A percentile compares a stretch with the other conserved stretches of the same genome.
phyloP scores from a whole-genome alignment of 2,797 vertebrate species.

The Bovichtus diacanthus region DNA sequence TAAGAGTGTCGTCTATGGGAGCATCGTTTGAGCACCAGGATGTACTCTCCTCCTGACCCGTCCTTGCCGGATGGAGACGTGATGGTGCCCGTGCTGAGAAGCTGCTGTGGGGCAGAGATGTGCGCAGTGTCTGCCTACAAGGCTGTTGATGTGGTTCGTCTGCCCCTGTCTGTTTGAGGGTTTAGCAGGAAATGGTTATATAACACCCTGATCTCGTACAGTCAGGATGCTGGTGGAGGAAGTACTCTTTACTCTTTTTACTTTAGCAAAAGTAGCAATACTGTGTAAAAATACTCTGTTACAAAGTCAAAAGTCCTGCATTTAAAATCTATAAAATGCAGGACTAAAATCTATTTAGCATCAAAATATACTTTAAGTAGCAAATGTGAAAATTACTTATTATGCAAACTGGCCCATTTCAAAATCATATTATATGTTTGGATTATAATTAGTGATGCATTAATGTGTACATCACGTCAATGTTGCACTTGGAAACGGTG shows the following conservation, averaged over 20 bases:
- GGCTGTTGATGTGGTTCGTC: constrained; percentile 8
- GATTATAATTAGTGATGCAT: neutral
- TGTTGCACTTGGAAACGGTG: neutral
- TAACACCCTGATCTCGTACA: constrained; percentile 30
- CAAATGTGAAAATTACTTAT: neutral
- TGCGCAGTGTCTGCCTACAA: constrained; percentile 40
- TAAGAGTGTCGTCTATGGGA: constrained; percentile 1
- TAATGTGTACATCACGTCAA: neutral
- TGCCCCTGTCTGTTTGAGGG: constrained; percentile 10
- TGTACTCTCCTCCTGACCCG: constrained; percentile 29
- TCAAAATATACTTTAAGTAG: neutral
- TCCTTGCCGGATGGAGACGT: constrained; percentile 30
- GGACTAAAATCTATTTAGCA: no score
- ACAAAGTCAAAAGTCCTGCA: neutral
- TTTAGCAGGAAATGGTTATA: constrained; percentile 38
- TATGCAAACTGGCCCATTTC: neutral
- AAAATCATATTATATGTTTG: neutral
- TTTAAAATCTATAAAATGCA: no score
- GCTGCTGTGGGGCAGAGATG: constrained; percentile 27
- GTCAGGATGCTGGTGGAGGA: neutral
- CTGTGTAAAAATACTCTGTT: neutral
- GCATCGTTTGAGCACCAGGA: constrained; percentile 30
- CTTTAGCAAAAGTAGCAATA: neutral
- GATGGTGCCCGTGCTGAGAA: constrained; percentile 13
- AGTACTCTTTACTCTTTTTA: no score